phyloP scores from a whole-genome alignment of 2,797 vertebrate genomes.

The Falco columbarius region DNA sequence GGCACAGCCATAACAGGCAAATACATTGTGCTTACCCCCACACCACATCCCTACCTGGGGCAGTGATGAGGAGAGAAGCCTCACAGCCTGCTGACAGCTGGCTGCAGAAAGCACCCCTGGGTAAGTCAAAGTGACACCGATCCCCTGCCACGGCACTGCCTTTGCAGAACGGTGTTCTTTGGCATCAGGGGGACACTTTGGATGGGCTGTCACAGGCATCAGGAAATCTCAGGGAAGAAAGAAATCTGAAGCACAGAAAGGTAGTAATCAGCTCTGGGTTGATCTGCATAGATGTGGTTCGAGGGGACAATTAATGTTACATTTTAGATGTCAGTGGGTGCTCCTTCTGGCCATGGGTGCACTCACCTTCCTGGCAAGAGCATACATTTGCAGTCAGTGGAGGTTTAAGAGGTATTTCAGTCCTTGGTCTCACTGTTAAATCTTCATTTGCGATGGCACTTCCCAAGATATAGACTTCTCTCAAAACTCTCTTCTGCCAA shows the following conservation, averaged over 20 bases:
- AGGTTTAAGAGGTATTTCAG: not conserved
- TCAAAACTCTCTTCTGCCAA: not conserved
- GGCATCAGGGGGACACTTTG: not conserved
- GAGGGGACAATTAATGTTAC: not conserved
- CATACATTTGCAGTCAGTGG: not conserved
- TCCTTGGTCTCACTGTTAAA: not conserved
- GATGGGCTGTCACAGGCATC: not conserved
- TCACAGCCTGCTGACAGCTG: not conserved
- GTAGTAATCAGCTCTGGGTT: not conserved
- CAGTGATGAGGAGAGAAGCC: not conserved
- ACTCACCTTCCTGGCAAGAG: not conserved
- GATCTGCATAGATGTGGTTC: not conserved
- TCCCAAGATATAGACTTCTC: not conserved
- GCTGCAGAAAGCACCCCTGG: not conserved
- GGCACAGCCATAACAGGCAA: not conserved
- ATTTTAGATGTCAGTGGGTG: not conserved
- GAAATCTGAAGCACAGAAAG: not conserved
- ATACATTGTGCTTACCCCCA: not conserved
- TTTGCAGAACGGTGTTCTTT: not conserved
- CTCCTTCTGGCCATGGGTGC: not conserved
- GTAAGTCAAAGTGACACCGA: not conserved
- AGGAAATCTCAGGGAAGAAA: not conserved
- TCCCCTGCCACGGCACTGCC: accelerated
- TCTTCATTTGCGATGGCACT: not conserved
- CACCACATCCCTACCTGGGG: not conserved